Evolutionary conservation across 2,797 vertebrate species (phyloP), one percentile per base, ranked within the genome.

Genomic region (Poecilia velifera): DNA sequence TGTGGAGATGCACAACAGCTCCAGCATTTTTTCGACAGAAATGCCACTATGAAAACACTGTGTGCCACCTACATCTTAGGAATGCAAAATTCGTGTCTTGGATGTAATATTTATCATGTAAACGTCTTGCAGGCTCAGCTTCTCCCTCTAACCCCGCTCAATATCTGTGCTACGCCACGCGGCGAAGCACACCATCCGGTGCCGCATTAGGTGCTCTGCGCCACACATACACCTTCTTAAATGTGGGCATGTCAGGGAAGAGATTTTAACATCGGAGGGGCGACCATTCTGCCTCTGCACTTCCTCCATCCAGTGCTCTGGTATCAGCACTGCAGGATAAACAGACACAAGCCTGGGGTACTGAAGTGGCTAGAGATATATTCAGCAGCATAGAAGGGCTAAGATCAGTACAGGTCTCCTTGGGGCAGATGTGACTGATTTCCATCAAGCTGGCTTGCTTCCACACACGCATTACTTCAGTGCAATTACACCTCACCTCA

Each of bases 41-140:
- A 91, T 88, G 91, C 86, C 92, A 91, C 92, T 85, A 88, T 49
- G 76, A 90, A 93, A 93, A 91, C 92, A 91, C 84, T 81, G 73
- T 79, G 84, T 79, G 83, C 91, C 76, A 81, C 90, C 88, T 86
- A 91, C 90, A 73, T 90, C 89, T 91, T 78, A 81, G 77, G 68
- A 90, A 93, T 89, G 84, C 88, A 89, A 66, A 91, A 84, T 89
- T 89, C 90, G 88, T 93, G 93, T 94, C 87, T 89, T 72, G 90
- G 86, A 93, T 91, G 86, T 92, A 94, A 95, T 94, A 95, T 94
- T 92, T 93, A 95, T 93, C 90, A 92, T 84, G 92, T 90, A 94
- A 93, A 92, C 90, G 89, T 90, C 90, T 91, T 55, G 80, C 86
- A 82, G 87, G 87, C 89, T 91, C 89, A 83, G 86, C 89, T 79